Percentiles rank a stretch among this genome's conserved stretches.
phyloP scores from a whole-genome alignment of 2,888 invertebrate genomes.

The Linyphia triangularis region DNA sequence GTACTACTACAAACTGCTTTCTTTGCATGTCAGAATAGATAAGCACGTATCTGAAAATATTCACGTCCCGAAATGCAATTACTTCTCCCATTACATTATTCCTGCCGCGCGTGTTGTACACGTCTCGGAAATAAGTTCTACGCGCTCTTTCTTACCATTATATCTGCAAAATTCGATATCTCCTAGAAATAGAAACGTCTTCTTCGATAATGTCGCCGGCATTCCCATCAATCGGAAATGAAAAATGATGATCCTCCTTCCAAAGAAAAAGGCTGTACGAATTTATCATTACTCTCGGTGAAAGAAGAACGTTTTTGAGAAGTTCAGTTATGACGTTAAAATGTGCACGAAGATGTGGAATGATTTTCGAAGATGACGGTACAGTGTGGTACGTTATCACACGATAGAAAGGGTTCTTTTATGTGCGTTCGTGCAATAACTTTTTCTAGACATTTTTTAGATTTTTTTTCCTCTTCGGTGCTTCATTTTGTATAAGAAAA shows the following conservation, averaged over 20 bases:
- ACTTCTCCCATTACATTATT: constrained; percentile 53
- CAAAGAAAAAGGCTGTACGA: background rate
- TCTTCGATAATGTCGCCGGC: constrained; percentile 35
- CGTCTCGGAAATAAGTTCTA: background rate
- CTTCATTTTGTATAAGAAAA: too few relatives aligned
- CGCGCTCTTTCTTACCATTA: constrained; percentile 28
- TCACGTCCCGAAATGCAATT: constrained; percentile 38
- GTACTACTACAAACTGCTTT: background rate
- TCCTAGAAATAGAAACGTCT: constrained; percentile 45
- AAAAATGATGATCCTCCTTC: constrained; percentile 50
- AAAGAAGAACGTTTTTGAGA: background rate
- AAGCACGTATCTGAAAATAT: constrained; percentile 5
- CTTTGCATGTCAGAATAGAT: constrained; percentile 12
- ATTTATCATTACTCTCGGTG: constrained; percentile 28
- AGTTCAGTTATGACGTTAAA: background rate
- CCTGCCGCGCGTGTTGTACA: constrained; percentile 8
- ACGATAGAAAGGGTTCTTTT: background rate
- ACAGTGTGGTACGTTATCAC: background rate
- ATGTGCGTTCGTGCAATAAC: background rate
- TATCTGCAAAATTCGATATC: constrained; percentile 44
- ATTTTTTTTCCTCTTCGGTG: too few relatives aligned
- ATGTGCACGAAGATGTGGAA: background rate
- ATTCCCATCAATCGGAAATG: constrained; percentile 17
- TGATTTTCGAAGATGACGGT: background rate
- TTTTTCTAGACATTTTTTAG: background rate